phyloP scores from a whole-genome alignment of 2,797 vertebrate genomes.

The Eleutherodactylus coqui region DNA sequence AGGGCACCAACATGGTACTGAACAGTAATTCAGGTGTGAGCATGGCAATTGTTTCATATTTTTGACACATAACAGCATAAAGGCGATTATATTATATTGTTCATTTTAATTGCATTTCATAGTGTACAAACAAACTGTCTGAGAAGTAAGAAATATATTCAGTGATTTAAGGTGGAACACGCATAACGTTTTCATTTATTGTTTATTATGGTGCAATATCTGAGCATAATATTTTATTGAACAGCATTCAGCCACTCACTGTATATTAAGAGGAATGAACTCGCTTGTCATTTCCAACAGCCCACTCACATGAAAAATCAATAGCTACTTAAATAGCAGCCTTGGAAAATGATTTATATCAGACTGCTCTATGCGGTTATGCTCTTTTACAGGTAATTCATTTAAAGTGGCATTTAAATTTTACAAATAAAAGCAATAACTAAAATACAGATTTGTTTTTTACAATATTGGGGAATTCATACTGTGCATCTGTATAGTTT shows the following conservation, averaged over 20 bases:
- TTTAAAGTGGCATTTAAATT: not conserved
- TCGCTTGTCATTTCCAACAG: constrained; percentile 43
- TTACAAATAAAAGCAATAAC: not conserved
- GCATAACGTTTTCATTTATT: constrained; percentile 28
- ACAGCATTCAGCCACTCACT: constrained; percentile 17
- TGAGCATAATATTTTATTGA: constrained; percentile 19
- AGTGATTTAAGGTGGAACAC: not conserved
- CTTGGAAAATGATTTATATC: constrained; percentile 30
- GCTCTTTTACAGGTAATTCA: not conserved
- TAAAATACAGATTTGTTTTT: not conserved
- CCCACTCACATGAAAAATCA: constrained; percentile 43
- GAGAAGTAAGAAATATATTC: constrained; percentile 3
- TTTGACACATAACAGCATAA: constrained; percentile 11
- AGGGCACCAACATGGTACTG: not conserved
- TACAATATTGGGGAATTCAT: not conserved
- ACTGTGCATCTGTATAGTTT: not conserved
- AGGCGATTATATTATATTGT: not conserved
- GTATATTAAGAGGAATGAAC: constrained; percentile 44
- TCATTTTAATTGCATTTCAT: not conserved
- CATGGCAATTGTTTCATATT: not conserved
- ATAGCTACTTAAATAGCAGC: constrained; percentile 43
- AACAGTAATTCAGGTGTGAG: not conserved
- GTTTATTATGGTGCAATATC: constrained; percentile 34
- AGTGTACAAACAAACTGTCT: constrained; percentile 11
- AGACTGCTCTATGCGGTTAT: not conserved